Conservation (phyloP, 2,888 invertebrate genomes). For the Philhelius pedissequus region DNA sequence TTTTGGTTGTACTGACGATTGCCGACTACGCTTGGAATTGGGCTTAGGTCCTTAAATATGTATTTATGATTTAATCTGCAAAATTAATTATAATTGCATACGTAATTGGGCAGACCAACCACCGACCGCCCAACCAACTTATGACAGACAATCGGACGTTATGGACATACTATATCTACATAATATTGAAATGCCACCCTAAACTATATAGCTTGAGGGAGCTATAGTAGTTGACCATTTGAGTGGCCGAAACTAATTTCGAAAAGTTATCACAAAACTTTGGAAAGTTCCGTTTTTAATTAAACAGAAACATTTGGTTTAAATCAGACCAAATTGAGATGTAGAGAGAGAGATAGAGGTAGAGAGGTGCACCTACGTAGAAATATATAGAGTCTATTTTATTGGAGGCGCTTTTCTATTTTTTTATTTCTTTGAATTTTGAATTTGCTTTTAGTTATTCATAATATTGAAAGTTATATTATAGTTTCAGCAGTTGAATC, state of each 20-base stretch:
- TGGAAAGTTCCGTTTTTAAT: conserved; percentile 50
- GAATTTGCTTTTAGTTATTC: background rate
- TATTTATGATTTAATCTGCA: conserved; percentile 75
- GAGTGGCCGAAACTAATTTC: conserved; percentile 43
- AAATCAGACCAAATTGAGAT: background rate
- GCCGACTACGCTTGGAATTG: conserved; percentile 13
- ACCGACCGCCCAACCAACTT: background rate
- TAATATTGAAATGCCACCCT: background rate
- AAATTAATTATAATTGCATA: conserved; percentile 74
- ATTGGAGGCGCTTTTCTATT: background rate
- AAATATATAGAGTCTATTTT: background rate
- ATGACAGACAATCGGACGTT: conserved; percentile 32
- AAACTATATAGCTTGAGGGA: background rate
- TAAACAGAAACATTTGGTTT: conserved; percentile 53
- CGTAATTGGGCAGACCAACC: conserved; percentile 49
- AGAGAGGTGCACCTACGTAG: background rate
- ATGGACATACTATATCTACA: background rate
- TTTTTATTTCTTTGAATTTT: background rate
- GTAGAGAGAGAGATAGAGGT: background rate
- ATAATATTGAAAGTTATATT: background rate
- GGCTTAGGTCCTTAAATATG: conserved; percentile 61
- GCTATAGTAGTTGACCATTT: background rate
- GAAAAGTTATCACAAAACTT: conserved; percentile 40
- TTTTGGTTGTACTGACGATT: background rate
- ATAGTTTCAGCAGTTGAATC: background rate